These are phyloP conservation scores for Drosophila nigromelanica DNA, from an alignment of 1,140 invertebrate species.

Conservation along the genomic window DNA sequence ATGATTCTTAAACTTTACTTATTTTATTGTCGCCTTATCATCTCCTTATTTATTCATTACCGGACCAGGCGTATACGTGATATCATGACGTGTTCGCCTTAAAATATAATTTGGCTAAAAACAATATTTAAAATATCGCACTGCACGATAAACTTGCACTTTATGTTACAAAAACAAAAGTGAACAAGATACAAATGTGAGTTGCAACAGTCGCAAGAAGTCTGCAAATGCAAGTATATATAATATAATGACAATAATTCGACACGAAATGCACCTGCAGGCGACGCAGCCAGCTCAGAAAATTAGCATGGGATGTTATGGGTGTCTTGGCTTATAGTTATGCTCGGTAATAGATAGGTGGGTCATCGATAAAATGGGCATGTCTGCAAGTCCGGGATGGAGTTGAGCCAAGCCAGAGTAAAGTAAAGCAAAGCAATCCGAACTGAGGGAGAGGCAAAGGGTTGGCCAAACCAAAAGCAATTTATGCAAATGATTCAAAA, in stretches of 20 bases:
- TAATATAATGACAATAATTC: slow-evolving; percentile 79
- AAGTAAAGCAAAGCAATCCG: slow-evolving; percentile 36
- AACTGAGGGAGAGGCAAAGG: slow-evolving; percentile 41
- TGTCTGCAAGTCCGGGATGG: slow-evolving; percentile 45
- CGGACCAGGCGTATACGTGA: slow-evolving; percentile 58
- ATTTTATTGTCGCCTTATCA: too few species aligned
- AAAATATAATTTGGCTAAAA: slow-evolving; percentile 52
- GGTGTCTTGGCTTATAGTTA: slow-evolving; percentile 27
- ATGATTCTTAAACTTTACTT: background rate
- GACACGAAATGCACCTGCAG: slow-evolving; percentile 77
- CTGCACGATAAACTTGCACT: slow-evolving; percentile 56
- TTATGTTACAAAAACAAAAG: slow-evolving; percentile 5
- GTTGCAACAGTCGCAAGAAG: slow-evolving; percentile 10
- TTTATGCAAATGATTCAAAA: slow-evolving; percentile 78
- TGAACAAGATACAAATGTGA: slow-evolving; percentile 32
- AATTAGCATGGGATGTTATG: slow-evolving; percentile 48
- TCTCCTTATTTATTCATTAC: background rate
- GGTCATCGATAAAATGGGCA: slow-evolving; percentile 66
- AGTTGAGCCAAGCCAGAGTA: slow-evolving; percentile 7
- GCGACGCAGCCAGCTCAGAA: slow-evolving; percentile 53
- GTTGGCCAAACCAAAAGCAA: slow-evolving; percentile 72
- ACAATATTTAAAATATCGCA: slow-evolving; percentile 30
- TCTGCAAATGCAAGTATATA: slow-evolving; percentile 9
- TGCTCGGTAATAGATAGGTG: slow-evolving; percentile 50
- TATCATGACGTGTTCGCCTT: slow-evolving; percentile 55